Percentiles rank a stretch among this genome's conserved stretches.
phyloP scores from a whole-genome alignment of 2,888 invertebrate species.

The Andrena camellia region DNA sequence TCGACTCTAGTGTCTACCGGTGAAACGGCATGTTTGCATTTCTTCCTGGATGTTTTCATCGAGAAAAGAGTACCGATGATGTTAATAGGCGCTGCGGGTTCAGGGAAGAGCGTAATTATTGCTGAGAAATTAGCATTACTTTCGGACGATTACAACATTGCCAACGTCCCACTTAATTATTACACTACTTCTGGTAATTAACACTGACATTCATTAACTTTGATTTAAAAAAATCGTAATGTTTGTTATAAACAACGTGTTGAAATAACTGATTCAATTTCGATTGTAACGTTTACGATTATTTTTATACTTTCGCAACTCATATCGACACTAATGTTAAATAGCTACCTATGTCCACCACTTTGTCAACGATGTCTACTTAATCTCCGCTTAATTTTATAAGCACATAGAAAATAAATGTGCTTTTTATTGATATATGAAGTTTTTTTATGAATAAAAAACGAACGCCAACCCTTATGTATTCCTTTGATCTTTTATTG shows the following conservation, averaged over 20 bases:
- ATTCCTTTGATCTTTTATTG: not conserved
- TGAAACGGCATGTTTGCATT: conserved; percentile 94
- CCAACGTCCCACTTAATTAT: conserved; percentile 97
- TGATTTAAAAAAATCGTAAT: not conserved
- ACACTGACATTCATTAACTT: not conserved
- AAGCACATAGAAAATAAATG: too few relatives aligned
- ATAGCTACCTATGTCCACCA: too few relatives aligned
- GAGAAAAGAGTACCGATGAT: conserved; percentile 93
- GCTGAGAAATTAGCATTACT: conserved; percentile 92
- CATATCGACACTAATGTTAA: too few relatives aligned
- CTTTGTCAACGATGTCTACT: too few relatives aligned
- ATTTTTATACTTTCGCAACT: too few relatives aligned
- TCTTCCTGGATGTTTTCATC: conserved; percentile 95
- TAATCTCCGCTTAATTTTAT: too few relatives aligned
- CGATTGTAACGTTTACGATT: too few relatives aligned
- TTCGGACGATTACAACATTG: conserved; percentile 92
- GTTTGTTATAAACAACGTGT: too few relatives aligned
- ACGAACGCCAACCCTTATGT: not conserved
- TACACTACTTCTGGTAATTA: conserved; percentile 93
- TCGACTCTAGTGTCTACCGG: conserved; percentile 94
- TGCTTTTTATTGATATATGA: not conserved
- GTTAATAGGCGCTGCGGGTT: conserved; percentile 95
- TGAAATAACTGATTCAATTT: too few relatives aligned
- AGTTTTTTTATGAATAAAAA: not conserved
- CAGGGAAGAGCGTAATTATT: conserved; percentile 97